These are phyloP conservation scores for Dinomys branickii DNA, from an alignment of 2,113 vertebrate species.

Conservation along the genomic window DNA sequence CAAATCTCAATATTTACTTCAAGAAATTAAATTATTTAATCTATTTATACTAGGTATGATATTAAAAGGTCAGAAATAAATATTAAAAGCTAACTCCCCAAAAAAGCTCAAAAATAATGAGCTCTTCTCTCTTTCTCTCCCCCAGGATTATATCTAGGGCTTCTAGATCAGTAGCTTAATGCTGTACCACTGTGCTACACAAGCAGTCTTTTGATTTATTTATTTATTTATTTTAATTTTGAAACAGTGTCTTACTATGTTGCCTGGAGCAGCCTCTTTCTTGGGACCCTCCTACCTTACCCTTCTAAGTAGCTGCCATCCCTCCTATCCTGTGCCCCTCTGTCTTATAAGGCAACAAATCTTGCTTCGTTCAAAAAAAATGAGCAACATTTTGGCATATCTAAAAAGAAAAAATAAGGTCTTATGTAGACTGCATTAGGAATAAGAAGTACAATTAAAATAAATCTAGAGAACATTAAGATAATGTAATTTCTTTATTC, in stretches of 20 bases:
- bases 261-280: not conserved
- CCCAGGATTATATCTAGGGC: too few species aligned
- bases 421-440: not conserved
- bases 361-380: slow-evolving; percentile 27
- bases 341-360: not conserved
- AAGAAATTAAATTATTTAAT: not conserved
- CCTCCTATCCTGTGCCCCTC: not conserved
- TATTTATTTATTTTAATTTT: not conserved
- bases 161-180: not conserved
- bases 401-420: not conserved
- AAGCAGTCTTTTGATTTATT: not conserved
- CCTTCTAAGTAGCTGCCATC: not conserved
- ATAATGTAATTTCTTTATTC: not conserved
- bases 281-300: not conserved
- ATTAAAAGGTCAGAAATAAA: not conserved
- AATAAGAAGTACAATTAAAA: not conserved
- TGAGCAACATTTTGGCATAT: not conserved
- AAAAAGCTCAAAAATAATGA: not conserved
- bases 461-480: not conserved
- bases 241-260: not conserved
- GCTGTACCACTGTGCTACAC: not conserved
- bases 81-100: not conserved
- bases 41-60: not conserved
- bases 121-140: too few species aligned
- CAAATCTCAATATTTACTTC: not conserved